Evolutionary conservation across 2,113 vertebrate genomes (phyloP), one percentile per base, ranked within the genome.

Genomic region (Porphyrio hochstetteri): DNA sequence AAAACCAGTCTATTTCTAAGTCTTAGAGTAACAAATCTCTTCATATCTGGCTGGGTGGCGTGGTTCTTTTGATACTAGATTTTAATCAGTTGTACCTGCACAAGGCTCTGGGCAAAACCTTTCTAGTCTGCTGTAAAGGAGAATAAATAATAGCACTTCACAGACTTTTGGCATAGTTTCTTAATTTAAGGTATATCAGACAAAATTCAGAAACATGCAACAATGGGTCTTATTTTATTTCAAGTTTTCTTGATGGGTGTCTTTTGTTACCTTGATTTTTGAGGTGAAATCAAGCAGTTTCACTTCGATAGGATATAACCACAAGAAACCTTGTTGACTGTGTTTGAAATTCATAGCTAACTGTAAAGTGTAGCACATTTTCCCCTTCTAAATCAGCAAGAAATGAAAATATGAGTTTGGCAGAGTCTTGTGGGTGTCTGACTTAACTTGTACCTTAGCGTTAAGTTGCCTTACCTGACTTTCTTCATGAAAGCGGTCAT

Each of bases 21-120:
- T 50, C 61, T 96, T 72, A 68, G 65, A 95, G 84, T 78, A 94
- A 86, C 77, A 96, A 84, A 88, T 75, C 44, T 79, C 77, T 94
- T 96, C 46, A 65, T 93, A 91, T 95, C 82, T 94, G 93, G 25
- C 83, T 94, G 96, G 91, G 93, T 96, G 96, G 93, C 59, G 57
- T 82, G 74, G 77, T 84, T 96, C 86, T 95, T 88, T 90, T 92
- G 90, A 95, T 48, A 71, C 25, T 68, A 61, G 69, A 56, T 96
- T 93, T 94, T 92, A 93, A 84, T 90, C 93, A 72, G 72, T 64
- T 81, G 35, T 52, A 86, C 64, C 28, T 81, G 71, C 90, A 82
- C 76, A 88, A 61, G 69, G 85, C 90, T 94, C 48, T 94, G 60
- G 88, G 92, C 80, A 91, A 90, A 93, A 53, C 18, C 88, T 88